These are phyloP conservation scores for Pteruthius melanotis DNA, from an alignment of 2,113 vertebrate genomes.

Conservation along the genomic window DNA sequence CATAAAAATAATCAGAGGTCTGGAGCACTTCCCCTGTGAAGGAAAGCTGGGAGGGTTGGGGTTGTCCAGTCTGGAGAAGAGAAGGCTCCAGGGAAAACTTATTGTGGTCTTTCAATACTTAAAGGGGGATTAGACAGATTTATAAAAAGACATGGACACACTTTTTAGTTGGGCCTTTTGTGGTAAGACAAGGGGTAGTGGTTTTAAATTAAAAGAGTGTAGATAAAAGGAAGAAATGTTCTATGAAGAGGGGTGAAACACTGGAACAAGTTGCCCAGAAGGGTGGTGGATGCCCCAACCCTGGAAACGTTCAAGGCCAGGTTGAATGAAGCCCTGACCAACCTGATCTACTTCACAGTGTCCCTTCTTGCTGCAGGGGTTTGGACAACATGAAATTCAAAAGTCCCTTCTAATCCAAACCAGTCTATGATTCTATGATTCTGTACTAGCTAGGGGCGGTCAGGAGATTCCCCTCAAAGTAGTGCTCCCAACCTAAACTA, in stretches of 20 bases:
- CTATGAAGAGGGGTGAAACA: not conserved
- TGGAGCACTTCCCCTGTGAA: not conserved
- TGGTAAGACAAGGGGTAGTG: not conserved
- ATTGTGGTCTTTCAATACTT: not conserved
- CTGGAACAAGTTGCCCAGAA: not conserved
- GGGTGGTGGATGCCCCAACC: no score
- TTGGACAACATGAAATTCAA: not conserved
- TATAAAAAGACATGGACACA: not conserved
- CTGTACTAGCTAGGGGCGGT: rapidly evolving
- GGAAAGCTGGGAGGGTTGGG: not conserved
- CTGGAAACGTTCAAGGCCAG: not conserved
- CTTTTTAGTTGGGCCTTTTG: not conserved
- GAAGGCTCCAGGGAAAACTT: not conserved
- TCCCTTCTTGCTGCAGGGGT: not conserved
- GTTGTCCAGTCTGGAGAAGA: not conserved
- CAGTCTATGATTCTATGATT: not conserved
- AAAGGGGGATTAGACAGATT: not conserved
- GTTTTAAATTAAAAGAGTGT: not conserved
- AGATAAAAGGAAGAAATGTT: not conserved
- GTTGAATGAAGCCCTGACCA: not conserved
- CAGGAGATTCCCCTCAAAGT: not conserved
- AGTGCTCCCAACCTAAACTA: not conserved
- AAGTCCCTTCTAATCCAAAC: not conserved
- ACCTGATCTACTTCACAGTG: not conserved
- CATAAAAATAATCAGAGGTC: rapidly evolving